These are phyloP conservation scores for Pteronura brasiliensis DNA, from an alignment of 2,113 vertebrate genomes.

Conservation along the genomic window DNA sequence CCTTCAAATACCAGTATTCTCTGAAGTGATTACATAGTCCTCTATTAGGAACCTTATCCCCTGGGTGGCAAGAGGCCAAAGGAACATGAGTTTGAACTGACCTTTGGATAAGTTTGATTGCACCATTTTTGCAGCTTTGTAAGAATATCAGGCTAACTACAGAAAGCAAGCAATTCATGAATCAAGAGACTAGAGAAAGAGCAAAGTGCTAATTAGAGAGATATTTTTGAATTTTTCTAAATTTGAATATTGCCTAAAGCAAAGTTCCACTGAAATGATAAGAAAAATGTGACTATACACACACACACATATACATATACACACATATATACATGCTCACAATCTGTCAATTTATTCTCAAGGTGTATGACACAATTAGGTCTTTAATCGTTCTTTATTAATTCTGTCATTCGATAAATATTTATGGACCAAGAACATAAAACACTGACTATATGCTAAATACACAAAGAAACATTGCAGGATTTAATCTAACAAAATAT, in stretches of 20 bases:
- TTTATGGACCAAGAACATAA: background rate
- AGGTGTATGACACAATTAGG: background rate
- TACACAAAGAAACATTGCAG: background rate
- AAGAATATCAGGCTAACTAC: background rate
- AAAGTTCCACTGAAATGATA: constrained; percentile 26
- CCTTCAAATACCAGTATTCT: constrained; percentile 35
- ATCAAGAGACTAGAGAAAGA: constrained; percentile 11
- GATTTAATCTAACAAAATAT: background rate
- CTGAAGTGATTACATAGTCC: constrained; percentile 46
- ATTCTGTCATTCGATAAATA: background rate
- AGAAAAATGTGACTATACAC: background rate
- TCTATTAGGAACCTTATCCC: constrained; percentile 23
- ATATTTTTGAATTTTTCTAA: constrained; percentile 19
- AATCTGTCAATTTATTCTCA: background rate
- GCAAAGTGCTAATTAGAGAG: background rate
- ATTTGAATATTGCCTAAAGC: constrained; percentile 34
- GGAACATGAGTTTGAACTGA: constrained; percentile 32
- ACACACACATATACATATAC: background rate
- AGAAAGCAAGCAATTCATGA: constrained; percentile 33
- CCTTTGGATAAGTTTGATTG: constrained; percentile 59
- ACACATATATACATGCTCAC: background rate
- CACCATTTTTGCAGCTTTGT: background rate
- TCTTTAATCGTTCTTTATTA: background rate
- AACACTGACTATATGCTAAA: background rate
- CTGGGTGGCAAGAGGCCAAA: constrained; percentile 19